These are phyloP conservation scores for Harpagoxenus sublaevis DNA, from an alignment of 2,888 invertebrate species.

Conservation along the genomic window DNA sequence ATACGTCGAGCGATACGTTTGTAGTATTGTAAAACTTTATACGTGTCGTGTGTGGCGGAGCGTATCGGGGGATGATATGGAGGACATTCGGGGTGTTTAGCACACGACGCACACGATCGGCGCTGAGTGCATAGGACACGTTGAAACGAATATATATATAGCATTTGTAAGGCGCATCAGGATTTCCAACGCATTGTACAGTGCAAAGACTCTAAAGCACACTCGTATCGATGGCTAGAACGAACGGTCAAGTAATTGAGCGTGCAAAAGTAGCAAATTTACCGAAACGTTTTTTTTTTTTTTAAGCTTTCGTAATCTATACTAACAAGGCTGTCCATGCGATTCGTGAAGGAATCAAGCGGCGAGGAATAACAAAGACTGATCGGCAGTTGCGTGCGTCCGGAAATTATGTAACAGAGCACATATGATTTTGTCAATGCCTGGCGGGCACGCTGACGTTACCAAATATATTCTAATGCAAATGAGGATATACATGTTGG, in stretches of 20 bases:
- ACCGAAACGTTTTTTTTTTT: neutral
- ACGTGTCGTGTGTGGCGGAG: neutral
- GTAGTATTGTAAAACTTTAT: conserved; percentile 50
- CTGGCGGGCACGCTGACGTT: neutral
- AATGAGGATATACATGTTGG: conserved; percentile 13
- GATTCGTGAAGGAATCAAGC: neutral
- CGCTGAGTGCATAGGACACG: conserved; percentile 1
- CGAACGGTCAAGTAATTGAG: neutral
- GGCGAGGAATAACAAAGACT: neutral
- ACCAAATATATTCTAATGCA: conserved; percentile 23
- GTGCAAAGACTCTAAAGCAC: neutral
- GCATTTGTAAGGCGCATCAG: neutral
- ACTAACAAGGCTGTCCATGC: neutral
- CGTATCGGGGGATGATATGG: conserved; percentile 11
- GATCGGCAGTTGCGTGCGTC: neutral
- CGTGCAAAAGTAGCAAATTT: neutral
- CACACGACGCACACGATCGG: neutral
- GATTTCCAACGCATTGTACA: conserved; percentile 11
- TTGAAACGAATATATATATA: neutral
- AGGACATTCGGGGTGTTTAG: conserved; percentile 31
- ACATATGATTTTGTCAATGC: neutral
- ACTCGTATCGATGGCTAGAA: neutral
- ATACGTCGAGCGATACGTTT: conserved; percentile 35
- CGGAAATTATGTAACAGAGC: conserved; percentile 11
- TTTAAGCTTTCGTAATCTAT: neutral